phyloP scores from a whole-genome alignment of 2,888 invertebrate genomes.

The Criorhina ranunculi region DNA sequence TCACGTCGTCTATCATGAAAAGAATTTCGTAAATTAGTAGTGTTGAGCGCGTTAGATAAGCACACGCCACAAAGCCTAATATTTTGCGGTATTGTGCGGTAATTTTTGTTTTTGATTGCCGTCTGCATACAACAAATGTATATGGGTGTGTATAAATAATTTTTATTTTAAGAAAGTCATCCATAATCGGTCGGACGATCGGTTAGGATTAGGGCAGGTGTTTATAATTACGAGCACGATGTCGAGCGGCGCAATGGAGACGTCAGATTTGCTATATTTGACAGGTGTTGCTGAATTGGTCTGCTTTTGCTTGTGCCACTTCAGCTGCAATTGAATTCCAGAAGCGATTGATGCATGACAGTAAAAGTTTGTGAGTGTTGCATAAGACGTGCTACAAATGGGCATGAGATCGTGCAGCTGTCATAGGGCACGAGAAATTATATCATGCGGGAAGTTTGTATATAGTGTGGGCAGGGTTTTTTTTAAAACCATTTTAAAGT shows the following conservation, averaged over 20 bases:
- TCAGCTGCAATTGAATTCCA: conserved; percentile 17
- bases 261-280: conserved; percentile 17
- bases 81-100: background rate
- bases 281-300: background rate
- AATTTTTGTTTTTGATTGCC: conserved; percentile 8
- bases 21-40: conserved; percentile 38
- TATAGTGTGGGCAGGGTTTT: too few species aligned
- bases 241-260: conserved; percentile 18
- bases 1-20: conserved; percentile 18
- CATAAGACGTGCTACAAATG: conserved; percentile 3
- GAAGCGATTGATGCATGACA: conserved; percentile 21
- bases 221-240: conserved; percentile 19
- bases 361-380: conserved; percentile 10
- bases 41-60: conserved; percentile 42
- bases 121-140: conserved; percentile 3
- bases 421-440: conserved; percentile 6
- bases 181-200: conserved; percentile 7
- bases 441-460: background rate
- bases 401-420: conserved; percentile 1
- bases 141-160: background rate
- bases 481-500: too few species aligned
- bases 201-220: conserved; percentile 25
- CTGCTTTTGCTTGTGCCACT: conserved; percentile 3
- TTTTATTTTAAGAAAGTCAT: conserved; percentile 20
- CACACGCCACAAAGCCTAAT: conserved; percentile 22